A percentile compares a stretch with the other conserved stretches of the same genome.
Conservation (phyloP, 2,888 invertebrate genomes). For the Lucinisca nassula region DNA sequence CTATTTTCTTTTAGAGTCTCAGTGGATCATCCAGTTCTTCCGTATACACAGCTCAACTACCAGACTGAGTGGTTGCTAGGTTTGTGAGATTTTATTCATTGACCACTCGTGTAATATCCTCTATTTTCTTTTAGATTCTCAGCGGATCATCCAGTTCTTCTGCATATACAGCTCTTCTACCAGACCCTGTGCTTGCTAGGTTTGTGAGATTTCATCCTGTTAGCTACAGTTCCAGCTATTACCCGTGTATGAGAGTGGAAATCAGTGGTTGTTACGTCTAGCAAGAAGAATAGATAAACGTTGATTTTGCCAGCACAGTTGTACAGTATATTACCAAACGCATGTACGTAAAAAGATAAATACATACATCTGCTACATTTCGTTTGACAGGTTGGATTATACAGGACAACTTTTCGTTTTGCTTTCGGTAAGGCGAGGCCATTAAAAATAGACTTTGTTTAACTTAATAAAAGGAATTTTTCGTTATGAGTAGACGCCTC, state of each 20-base stretch:
- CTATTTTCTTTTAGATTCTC: slow-evolving; percentile 58
- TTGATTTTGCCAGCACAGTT: no score
- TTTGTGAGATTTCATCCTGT: slow-evolving; percentile 70
- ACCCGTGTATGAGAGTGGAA: slow-evolving; percentile 71
- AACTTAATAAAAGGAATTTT: no score
- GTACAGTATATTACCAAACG: no score
- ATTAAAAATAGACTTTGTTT: no score
- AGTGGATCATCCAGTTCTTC: slow-evolving; percentile 51
- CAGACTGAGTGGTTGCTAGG: slow-evolving; percentile 54
- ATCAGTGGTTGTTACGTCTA: slow-evolving; percentile 64
- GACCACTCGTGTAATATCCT: no score
- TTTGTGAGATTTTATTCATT: slow-evolving; percentile 72
- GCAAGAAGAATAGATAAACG: no score
- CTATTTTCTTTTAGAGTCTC: slow-evolving; percentile 61
- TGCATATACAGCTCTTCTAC: slow-evolving; percentile 32
- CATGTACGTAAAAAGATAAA: no score
- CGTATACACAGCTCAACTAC: slow-evolving; percentile 31
- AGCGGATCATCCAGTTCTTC: slow-evolving; percentile 51
- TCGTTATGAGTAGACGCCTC: no score
- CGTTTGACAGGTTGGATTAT: no score
- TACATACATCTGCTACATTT: no score
- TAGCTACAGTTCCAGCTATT: slow-evolving; percentile 62
- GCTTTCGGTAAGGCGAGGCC: no score
- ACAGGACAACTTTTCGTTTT: no score
- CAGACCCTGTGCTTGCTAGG: slow-evolving; percentile 55